phyloP scores from a whole-genome alignment of 2,797 vertebrate species.

The Argyrosomus regius region DNA sequence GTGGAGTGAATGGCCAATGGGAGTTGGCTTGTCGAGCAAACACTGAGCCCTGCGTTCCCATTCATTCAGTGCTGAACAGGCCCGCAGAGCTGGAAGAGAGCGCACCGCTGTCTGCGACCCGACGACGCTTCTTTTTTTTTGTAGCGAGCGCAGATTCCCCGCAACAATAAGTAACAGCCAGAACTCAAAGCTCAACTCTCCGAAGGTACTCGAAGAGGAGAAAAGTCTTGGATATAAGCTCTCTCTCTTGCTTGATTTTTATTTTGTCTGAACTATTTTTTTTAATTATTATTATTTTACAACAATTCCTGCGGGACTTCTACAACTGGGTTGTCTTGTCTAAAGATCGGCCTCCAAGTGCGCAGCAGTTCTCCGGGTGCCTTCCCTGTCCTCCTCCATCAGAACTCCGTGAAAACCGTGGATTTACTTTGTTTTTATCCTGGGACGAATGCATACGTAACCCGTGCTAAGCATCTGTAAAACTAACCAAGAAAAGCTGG shows the following conservation, averaged over 20 bases:
- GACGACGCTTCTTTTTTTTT: conserved; percentile 29
- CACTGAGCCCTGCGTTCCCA: conserved; percentile 82
- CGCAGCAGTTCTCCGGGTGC: conserved; percentile 58
- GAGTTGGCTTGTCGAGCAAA: conserved; percentile 82
- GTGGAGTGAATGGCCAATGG: conserved; percentile 85
- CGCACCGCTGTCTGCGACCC: conserved; percentile 55
- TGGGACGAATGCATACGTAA: conserved; percentile 67
- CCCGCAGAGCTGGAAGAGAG: conserved; percentile 68
- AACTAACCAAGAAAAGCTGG: conserved; percentile 41
- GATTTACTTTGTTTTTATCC: conserved; percentile 71
- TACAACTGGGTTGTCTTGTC: conserved; percentile 37
- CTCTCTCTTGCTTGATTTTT: conserved; percentile 8
- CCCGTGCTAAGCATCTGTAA: conserved; percentile 43
- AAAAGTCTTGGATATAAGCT: conserved; percentile 67
- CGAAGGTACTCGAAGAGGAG: conserved; percentile 13
- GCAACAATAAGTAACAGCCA: conserved; percentile 52
- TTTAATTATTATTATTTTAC: conserved; percentile 2
- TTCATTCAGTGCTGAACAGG: conserved; percentile 87
- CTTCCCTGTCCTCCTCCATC: conserved; percentile 29
- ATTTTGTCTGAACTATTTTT: not conserved
- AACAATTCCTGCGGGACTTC: conserved; percentile 56
- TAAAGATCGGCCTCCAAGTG: conserved; percentile 65
- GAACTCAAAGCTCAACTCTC: not conserved
- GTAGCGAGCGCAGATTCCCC: conserved; percentile 58
- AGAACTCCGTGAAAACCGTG: conserved; percentile 69